Evolutionary conservation across 2,797 vertebrate species (phyloP).

Genomic region (Sebastolobus alascanus): DNA sequence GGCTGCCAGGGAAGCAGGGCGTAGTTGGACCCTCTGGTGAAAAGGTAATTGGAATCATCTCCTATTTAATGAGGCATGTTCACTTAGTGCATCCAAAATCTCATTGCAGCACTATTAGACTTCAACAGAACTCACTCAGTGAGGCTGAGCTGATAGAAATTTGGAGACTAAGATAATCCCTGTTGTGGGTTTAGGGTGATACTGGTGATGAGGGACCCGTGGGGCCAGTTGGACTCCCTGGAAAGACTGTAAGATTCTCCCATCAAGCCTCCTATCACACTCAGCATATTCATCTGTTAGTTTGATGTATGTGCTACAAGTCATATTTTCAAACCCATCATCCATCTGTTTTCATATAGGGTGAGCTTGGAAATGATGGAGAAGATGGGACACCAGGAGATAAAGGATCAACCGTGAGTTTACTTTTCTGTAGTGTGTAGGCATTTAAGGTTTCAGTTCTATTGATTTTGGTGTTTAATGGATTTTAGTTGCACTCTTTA

Average conservation of each 20-base stretch:
- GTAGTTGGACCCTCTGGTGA: conserved; percentile 75
- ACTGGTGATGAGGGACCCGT: conserved; percentile 74
- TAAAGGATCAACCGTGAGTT: conserved; percentile 83
- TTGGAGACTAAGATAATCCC: neutral
- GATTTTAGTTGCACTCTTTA: neutral
- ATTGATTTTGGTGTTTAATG: neutral
- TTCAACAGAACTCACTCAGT: neutral
- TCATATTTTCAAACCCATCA: neutral
- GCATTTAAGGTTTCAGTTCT: neutral
- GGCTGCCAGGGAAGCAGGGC: conserved; percentile 86
- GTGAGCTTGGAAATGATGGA: conserved; percentile 77
- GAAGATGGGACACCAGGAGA: conserved; percentile 80
- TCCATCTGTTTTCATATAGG: conserved; percentile 65
- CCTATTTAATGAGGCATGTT: conserved; percentile 27
- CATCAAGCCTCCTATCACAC: too few species aligned
- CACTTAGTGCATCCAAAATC: conserved; percentile 12
- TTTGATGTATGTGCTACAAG: neutral
- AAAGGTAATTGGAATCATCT: conserved; percentile 77
- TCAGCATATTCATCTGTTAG: neutral
- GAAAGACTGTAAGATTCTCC: conserved; percentile 80
- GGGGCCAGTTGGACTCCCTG: conserved; percentile 83
- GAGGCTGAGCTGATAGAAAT: neutral
- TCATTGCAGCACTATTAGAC: neutral
- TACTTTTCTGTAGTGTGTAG: neutral
- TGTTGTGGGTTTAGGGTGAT: conserved; percentile 77